A percentile compares a stretch with the other conserved stretches of the same genome.
Evolutionary conservation across 2,888 invertebrate genomes (phyloP).

Genomic region (Sympetrum striolatum): DNA sequence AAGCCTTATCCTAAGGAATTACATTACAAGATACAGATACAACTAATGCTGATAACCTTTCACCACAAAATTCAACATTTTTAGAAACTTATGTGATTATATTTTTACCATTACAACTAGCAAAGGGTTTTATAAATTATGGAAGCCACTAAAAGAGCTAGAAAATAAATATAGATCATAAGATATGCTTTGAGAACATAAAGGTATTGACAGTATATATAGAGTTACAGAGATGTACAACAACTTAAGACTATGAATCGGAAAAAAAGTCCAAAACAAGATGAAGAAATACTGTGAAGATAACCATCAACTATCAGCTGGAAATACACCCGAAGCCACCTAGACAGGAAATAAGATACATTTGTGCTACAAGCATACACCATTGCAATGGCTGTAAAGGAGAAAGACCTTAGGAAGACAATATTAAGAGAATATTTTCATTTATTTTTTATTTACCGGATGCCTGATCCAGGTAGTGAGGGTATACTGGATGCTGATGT

Average conservation of each 20-base stretch:
- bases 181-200: background rate
- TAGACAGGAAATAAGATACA: slow-evolving; percentile 14
- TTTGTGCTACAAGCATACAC: slow-evolving; percentile 24
- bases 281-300: background rate
- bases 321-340: slow-evolving; percentile 46
- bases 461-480: slow-evolving; percentile 77
- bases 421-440: background rate
- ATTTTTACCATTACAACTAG: background rate
- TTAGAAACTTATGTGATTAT: background rate
- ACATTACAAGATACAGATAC: background rate
- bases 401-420: background rate
- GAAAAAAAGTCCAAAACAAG: background rate
- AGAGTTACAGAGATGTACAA: background rate
- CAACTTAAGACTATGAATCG: background rate
- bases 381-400: background rate
- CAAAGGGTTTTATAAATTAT: background rate
- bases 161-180: background rate
- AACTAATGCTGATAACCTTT: background rate
- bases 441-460: slow-evolving; percentile 69
- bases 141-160: background rate
- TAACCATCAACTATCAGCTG: background rate
- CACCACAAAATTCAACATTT: background rate
- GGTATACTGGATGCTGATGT: slow-evolving; percentile 82
- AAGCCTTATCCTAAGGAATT: background rate
- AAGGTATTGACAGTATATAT: background rate